Base-by-base conservation (phyloP, 2,888 invertebrate genomes). In the Lissocephala sabroskyi region DNA sequence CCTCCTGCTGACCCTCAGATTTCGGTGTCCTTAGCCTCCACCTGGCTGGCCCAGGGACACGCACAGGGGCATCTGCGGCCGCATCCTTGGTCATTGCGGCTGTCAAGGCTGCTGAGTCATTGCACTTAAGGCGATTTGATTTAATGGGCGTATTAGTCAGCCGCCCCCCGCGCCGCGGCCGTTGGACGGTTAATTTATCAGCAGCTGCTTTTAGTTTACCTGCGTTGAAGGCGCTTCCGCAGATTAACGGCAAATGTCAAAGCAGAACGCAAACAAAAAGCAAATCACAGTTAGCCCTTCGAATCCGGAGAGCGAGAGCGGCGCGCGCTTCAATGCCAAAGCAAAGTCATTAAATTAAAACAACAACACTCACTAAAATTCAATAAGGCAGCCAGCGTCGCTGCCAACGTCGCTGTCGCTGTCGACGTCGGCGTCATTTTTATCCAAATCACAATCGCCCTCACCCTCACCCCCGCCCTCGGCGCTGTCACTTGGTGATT, bases 351-450 rank as follows among this genome's bases (percentile, higher is more conserved):
- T 75, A 68, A 75, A 68, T 67, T 68, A 75, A 68, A 66, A 61
- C n/a, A n/a, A n/a, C n/a, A n/a, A n/a, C 76, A 68, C 75, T 67
- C 73, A 75, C 73, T 75, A 75, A 75, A 70, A 75, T 75, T 71
- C 61, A 63, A 66, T 64, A 71, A 63, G 71, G 68, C 73, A 49
- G 44, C 61, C 73, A 49, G 44, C 61, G 55, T 52, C 53, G 57
- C 26, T 50, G 59, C 14, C 35, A 35, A 35, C 11, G 30, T 32
- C 30, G 30, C 30, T 13, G 30, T 32, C 30, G 29, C 29, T 3
- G 29, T 29, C 3, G 29, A 29, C 32, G 65, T 62, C n/a, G n/a
- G n/a, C n/a, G n/a, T n/a, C n/a, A n/a, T n/a, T n/a, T n/a, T 71
- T 62, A 59, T n/a, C n/a, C n/a, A n/a, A n/a, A n/a, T n/a, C n/a